phyloP scores from a whole-genome alignment of 64 coral and sea anemone genomes.

The Montipora sp. region DNA sequence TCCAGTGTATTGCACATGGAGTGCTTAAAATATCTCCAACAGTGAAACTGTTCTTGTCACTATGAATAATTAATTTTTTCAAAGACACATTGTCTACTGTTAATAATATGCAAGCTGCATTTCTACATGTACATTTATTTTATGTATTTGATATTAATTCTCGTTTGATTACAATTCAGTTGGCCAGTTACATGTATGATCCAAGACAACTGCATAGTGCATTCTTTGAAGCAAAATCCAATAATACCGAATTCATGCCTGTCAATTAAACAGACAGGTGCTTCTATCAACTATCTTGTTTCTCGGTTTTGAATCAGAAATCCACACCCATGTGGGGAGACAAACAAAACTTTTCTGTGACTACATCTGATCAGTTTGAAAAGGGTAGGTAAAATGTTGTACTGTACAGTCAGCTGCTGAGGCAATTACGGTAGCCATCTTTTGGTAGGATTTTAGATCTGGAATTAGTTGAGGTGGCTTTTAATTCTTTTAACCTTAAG shows the following conservation, averaged over 20 bases:
- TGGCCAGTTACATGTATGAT: background rate
- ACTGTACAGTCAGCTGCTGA: background rate
- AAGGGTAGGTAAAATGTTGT: background rate
- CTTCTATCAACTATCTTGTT: background rate
- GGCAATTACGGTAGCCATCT: background rate
- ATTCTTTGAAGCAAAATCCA: background rate
- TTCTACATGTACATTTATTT: background rate
- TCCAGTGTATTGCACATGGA: background rate
- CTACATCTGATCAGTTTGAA: background rate
- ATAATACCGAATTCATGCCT: too few relatives aligned
- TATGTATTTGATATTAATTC: background rate
- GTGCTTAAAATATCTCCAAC: background rate
- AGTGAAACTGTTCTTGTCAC: background rate
- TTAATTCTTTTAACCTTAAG: background rate
- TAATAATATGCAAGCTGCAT: slow-evolving; percentile 23
- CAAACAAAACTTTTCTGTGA: background rate
- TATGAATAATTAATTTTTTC: slow-evolving; percentile 10
- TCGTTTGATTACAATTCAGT: background rate
- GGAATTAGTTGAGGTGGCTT: background rate
- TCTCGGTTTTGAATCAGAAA: background rate
- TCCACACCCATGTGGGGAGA: background rate
- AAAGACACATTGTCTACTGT: background rate
- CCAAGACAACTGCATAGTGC: background rate
- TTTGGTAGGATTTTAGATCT: background rate
- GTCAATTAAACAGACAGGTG: too few relatives aligned